phyloP scores from a whole-genome alignment of 2,888 invertebrate species.

The Aphrophora alni region DNA sequence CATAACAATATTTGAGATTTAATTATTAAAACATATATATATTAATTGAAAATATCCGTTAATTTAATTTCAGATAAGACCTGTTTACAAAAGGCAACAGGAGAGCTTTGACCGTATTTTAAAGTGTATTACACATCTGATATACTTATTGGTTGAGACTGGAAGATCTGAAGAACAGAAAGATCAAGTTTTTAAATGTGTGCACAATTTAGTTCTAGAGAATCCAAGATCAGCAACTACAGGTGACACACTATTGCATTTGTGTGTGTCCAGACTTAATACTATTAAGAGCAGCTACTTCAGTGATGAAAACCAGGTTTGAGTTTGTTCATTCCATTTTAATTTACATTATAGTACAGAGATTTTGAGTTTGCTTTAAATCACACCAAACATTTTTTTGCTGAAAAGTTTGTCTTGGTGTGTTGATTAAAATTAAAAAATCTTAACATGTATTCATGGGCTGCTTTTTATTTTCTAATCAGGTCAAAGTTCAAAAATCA shows the following conservation, averaged over 20 bases:
- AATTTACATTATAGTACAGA: too few relatives aligned
- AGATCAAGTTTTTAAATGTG: slow-evolving; percentile 58
- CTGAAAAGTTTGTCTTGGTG: too few relatives aligned
- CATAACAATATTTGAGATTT: too few relatives aligned
- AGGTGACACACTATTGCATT: slow-evolving; percentile 84
- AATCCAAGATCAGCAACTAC: slow-evolving; percentile 73
- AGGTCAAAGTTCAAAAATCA: too few relatives aligned
- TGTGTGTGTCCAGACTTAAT: slow-evolving; percentile 79
- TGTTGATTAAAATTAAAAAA: too few relatives aligned
- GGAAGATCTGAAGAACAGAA: slow-evolving; percentile 62
- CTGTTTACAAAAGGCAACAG: slow-evolving; percentile 77
- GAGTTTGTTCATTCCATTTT: not conserved
- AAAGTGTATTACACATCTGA: slow-evolving; percentile 79
- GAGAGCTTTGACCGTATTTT: slow-evolving; percentile 83
- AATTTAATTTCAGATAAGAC: slow-evolving; percentile 62
- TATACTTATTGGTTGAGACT: slow-evolving; percentile 72
- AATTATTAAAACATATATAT: too few relatives aligned
- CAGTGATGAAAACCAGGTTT: slow-evolving; percentile 68
- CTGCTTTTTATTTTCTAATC: too few relatives aligned
- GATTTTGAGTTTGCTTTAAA: too few relatives aligned
- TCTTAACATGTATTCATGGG: too few relatives aligned
- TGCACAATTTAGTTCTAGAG: slow-evolving; percentile 65
- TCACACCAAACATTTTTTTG: too few relatives aligned
- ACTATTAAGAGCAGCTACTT: slow-evolving; percentile 80
- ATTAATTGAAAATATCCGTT: too few relatives aligned